Evolutionary conservation across 2,888 invertebrate genomes (phyloP), one percentile per base, ranked within the genome.

Genomic region (Ornithoptera priamus): DNA sequence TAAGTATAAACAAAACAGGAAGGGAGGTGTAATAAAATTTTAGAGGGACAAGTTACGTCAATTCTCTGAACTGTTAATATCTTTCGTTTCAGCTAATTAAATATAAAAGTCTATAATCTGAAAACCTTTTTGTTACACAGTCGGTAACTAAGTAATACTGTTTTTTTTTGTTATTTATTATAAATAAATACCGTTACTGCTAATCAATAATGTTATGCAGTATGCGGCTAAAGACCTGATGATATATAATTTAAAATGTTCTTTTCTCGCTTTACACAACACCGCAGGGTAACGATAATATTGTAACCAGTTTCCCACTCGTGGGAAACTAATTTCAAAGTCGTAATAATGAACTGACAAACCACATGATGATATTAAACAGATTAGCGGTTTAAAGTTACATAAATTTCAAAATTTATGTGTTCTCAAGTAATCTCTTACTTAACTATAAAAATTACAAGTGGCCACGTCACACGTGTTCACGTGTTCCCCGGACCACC

Each of bases 401-500:
- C 1, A 53, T 17, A 53, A 53, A 53, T 6, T 53, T 60, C 3
- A 30, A 30, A 30, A 30, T 30, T 22, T 46, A 53, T 20, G 20
- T 65, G 39, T 65, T 57, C 20, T n/a, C n/a, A 57, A 39, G 64
- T 65, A 62, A 69, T 70, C 68, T 30, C 66, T 61, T 50, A 71
- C 66, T 60, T 62, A 56, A 56, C 65, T 50, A 62, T 72, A 65
- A 62, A 64, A 68, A 59, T 63, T 69, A 75, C 75, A 75, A 76
- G 76, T 75, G 77, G 30, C 30, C 75, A 67, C 71, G 73, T 69
- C 76, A 82, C 87, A 85, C 80, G 76, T 84, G 84, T 78, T 72
- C 60, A 85, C 80, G 76, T 84, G 84, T 78, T 72, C 57, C 65
- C 60, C 85, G 84, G 81, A 80, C 81, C 81, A 81, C 81, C 90